Evolutionary conservation across 2,113 vertebrate species (phyloP).

Genomic region (Heteronetta atricapilla): DNA sequence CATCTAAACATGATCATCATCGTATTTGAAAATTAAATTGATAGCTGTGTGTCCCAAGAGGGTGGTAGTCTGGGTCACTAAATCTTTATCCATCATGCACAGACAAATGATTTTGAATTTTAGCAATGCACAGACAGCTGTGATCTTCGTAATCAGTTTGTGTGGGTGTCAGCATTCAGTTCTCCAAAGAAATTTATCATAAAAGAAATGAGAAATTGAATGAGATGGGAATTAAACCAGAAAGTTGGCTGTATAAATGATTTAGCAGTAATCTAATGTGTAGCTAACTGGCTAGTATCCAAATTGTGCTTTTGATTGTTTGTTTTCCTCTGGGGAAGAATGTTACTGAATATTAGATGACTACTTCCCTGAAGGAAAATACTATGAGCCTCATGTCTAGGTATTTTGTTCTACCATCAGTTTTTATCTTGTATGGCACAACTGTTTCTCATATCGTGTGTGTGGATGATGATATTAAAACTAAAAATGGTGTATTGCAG

Average conservation of each 20-base stretch:
- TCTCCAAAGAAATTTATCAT: constrained; percentile 34
- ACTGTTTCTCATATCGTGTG: not conserved
- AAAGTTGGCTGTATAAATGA: constrained; percentile 35
- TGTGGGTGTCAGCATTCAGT: constrained; percentile 22
- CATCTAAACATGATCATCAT: not conserved
- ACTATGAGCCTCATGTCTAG: not conserved
- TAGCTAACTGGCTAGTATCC: constrained; percentile 51
- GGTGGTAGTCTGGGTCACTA: not conserved
- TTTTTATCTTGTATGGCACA: not conserved
- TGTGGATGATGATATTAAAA: not conserved
- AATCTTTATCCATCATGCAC: not conserved
- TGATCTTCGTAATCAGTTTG: not conserved
- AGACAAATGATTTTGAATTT: not conserved
- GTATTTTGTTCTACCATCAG: not conserved
- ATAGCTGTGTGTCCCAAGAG: not conserved
- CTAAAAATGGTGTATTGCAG: not conserved
- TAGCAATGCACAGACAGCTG: not conserved
- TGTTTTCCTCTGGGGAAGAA: constrained; percentile 30
- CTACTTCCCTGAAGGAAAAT: not conserved
- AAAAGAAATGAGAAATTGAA: constrained; percentile 24
- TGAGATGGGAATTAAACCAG: constrained; percentile 45
- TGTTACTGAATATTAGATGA: not conserved
- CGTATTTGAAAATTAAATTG: not conserved
- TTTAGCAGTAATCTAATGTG: constrained; percentile 52
- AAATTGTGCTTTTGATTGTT: constrained; percentile 36